Percentiles rank a stretch among this genome's conserved stretches.
phyloP scores from a whole-genome alignment of 1,140 invertebrate genomes.

The Drosophila ogumai region DNA sequence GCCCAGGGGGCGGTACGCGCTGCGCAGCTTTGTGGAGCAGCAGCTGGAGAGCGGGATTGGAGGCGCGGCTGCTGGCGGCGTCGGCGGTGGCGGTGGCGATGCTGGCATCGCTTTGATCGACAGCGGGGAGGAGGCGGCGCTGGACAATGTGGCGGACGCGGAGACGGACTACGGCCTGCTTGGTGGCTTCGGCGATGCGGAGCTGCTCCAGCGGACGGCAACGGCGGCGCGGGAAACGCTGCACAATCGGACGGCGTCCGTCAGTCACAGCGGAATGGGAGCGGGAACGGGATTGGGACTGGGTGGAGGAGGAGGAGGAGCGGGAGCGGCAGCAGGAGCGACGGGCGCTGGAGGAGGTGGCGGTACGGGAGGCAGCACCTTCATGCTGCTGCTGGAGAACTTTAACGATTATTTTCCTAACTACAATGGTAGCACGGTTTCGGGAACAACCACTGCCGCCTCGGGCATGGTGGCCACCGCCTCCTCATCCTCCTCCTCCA shows the following conservation, averaged over 20 bases:
- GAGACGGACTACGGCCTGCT: constrained; percentile 74
- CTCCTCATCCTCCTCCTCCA: constrained; percentile 4
- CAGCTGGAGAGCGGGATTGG: constrained; percentile 43
- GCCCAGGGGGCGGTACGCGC: constrained; percentile 34
- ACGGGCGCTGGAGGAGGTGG: background rate
- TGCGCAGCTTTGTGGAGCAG: constrained; percentile 71
- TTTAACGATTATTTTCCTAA: constrained; percentile 88
- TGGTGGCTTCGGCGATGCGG: constrained; percentile 61
- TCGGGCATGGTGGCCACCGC: constrained; percentile 36
- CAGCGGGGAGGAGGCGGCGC: constrained; percentile 76
- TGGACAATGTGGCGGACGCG: constrained; percentile 63
- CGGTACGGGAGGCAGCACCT: constrained; percentile 81
- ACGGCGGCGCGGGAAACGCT: constrained; percentile 37
- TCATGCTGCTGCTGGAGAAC: constrained; percentile 87
- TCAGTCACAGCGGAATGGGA: background rate
- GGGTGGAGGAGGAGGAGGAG: constrained; percentile 8
- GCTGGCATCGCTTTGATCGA: constrained; percentile 75
- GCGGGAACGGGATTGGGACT: constrained; percentile 7
- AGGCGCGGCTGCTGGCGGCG: constrained; percentile 3
- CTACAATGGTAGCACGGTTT: constrained; percentile 77
- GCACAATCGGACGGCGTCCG: constrained; percentile 36
- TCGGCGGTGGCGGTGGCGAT: constrained; percentile 19
- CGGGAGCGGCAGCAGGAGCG: background rate
- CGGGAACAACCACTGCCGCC: constrained; percentile 59
- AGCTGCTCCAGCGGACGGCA: constrained; percentile 60